Evolutionary conservation across 2,888 invertebrate genomes (phyloP), one percentile per base, ranked within the genome.

Genomic region (Spilosoma lubricipeda): DNA sequence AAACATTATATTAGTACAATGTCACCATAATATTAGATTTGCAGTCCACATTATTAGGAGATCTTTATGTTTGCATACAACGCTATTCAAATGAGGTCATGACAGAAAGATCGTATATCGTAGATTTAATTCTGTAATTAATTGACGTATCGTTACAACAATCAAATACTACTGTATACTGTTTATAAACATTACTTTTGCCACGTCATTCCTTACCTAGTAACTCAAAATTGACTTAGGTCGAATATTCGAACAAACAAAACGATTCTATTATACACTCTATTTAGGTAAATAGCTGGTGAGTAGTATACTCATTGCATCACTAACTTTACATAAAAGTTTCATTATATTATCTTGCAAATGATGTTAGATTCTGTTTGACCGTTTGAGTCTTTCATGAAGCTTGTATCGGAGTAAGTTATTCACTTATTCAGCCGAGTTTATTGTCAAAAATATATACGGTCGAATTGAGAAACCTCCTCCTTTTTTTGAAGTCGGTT

Each of bases 301-400:
- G 45, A 71, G 73, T 67, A 39, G 0, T 3, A 3, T 39, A 71
- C 13, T 4, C 36, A 70, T 48, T n/a, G 15, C 66, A 73, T 74
- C 74, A 64, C 74, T 69, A 52, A 64, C 18, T 66, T 83, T 79
- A 79, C 82, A 70, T 48, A 81, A 83, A 65, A 67, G 36, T 70
- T 64, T 36, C 74, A 80, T 15, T 76, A 73, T 72, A 76, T 76
- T 81, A 76, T 78, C 75, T 87, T 75, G 80, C 76, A 83, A 85
- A 72, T 69, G 87, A 87, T 82, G 67, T 76, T 81, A 82, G 85
- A 86, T 87, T 78, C 82, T 80, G 82, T 83, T 33, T n/a, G n/a
- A n/a, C n/a, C n/a, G n/a, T n/a, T 83, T 78, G 75, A 78, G 80
- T 70, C 81, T 87, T 88, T 88, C 87, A 85, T 83, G 87, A 88